Base-by-base conservation (phyloP, 2,888 invertebrate genomes). In the Abrostola tripartita region DNA sequence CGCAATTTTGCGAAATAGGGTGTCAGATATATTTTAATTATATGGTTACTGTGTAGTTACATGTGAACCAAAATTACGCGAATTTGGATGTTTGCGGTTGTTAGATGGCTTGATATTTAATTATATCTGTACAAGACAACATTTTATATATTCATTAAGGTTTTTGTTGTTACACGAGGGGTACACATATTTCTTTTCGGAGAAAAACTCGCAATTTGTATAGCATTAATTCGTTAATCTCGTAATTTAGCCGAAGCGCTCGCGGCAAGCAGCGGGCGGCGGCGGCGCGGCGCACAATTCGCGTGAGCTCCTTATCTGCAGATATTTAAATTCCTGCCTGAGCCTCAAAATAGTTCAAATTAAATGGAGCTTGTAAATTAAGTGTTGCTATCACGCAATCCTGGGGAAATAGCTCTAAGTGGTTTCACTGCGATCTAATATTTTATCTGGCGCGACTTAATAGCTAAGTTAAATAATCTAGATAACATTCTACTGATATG, bases 311-410 rank as follows among this genome's bases (percentile, higher is more conserved):
- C 92, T 94, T 94, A 94, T 94, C 94, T 93, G 82, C 81, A 88
- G 88, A 89, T 90, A 90, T 91, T 91, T 91, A 90, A 91, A 91
- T 90, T 90, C 89, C 89, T 79, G 82, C 80, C 84, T 84, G 85
- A 89, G 87, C 88, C 90, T 90, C 90, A 90, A 90, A 91, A 91
- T 91, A 91, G 91, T 90, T 91, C 84, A 89, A 90, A 90, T 91
- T 90, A 90, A 91, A 91, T 87, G 90, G 90, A 88, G 90, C 90
- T 90, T 90, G 90, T 93, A 92, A 93, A 93, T 93, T 94, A 93
- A 94, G 93, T 93, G 94, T 93, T 92, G 93, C 91, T 88, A 92
- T 93, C 94, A 94, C 93, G 94, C 93, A 90, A 94, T 92, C 90
- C 88, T 77, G 81, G 86, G 89, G 90, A 91, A 92, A 93, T 92